Conservation (phyloP, 2,113 vertebrate species). For the Myrmecobius fasciatus region DNA sequence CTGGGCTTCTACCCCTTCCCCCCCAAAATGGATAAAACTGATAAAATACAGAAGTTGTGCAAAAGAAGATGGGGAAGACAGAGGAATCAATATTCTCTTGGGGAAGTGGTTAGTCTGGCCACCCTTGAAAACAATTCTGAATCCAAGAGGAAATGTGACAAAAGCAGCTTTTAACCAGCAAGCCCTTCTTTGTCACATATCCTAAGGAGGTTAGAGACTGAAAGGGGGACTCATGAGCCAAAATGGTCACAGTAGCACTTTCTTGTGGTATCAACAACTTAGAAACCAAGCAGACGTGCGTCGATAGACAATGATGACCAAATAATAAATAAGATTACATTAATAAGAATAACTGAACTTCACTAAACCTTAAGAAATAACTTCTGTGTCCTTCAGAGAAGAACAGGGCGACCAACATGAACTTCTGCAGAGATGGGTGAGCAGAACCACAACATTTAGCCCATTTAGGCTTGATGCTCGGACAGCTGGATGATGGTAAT, state of each 20-base stretch:
- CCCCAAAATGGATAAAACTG: not conserved
- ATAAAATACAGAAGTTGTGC: not conserved
- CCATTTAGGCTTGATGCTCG: too few species aligned
- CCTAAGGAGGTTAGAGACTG: not conserved
- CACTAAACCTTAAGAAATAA: not conserved
- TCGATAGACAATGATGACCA: not conserved
- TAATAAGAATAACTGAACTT: not conserved
- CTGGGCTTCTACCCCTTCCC: not conserved
- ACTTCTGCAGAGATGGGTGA: too few species aligned
- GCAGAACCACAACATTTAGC: too few species aligned
- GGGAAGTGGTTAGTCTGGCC: not conserved
- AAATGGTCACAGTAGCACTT: not conserved
- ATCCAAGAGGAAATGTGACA: not conserved
- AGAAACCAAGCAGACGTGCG: not conserved
- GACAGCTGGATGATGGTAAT: not conserved
- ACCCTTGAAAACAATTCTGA: not conserved
- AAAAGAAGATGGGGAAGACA: not conserved
- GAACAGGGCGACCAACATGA: too few species aligned
- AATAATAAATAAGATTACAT: fast-evolving
- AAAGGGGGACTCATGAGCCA: too few species aligned
- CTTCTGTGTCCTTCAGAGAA: too few species aligned
- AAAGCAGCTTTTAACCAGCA: not conserved
- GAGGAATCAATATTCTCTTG: not conserved
- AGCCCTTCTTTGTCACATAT: not conserved
- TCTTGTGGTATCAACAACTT: not conserved